Evolutionary conservation across 2,888 invertebrate species (phyloP).

Genomic region (Spodoptera exigua): DNA sequence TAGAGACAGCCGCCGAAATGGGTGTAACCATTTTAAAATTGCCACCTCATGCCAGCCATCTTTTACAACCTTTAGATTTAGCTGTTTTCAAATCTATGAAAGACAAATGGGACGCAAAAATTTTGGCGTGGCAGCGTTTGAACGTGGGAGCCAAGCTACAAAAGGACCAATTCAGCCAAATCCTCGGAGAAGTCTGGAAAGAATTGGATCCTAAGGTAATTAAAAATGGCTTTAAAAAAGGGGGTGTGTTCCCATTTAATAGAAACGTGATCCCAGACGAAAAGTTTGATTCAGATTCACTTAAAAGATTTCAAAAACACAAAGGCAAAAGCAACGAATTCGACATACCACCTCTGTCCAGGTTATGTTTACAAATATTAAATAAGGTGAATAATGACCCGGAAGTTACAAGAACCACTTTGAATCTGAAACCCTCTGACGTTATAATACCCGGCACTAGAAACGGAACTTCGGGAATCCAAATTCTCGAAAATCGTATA

Average conservation of each 20-base stretch:
- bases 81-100: conserved; percentile 56
- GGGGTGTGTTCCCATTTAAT: conserved; percentile 7
- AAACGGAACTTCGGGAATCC: too few relatives aligned
- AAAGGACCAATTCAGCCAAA: conserved; percentile 25
- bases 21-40: conserved; percentile 19
- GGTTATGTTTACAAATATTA: too few relatives aligned
- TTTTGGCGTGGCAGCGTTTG: conserved; percentile 16
- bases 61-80: conserved; percentile 54
- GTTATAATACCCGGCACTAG: too few relatives aligned
- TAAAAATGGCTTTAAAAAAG: conserved; percentile 14
- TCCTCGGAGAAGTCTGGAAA: conserved; percentile 18
- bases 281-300: conserved; percentile 5
- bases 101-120: conserved; percentile 42
- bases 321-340: too few relatives aligned
- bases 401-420: too few relatives aligned
- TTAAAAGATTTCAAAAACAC: conserved; percentile 2
- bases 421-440: too few relatives aligned
- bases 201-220: conserved; percentile 15
- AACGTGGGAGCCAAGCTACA: conserved; percentile 12
- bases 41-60: conserved; percentile 25
- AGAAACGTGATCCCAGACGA: neutral
- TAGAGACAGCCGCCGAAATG: conserved; percentile 8
- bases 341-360: too few relatives aligned
- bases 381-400: too few relatives aligned
- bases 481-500: too few relatives aligned